Evolutionary conservation across 37 sponge, comb jelly and placozoan species (phyloP).

Genomic region (Beroe forskalii): DNA sequence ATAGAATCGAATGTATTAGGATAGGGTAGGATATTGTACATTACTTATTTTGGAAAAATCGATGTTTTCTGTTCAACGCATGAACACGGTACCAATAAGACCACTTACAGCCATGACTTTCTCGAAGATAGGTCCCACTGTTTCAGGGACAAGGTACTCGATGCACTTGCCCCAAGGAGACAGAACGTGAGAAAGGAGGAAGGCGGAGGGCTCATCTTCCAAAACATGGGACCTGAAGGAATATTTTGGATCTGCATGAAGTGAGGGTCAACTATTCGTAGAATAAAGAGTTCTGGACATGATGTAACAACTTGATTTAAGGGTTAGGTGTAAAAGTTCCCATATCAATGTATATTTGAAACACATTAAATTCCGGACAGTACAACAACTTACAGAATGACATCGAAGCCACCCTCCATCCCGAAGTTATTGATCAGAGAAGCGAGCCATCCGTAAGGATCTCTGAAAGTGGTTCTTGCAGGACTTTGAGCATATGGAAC

Average conservation of each 20-base stretch:
- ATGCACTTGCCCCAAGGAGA: constrained; percentile 58
- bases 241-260: no score
- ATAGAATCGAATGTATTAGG: no score
- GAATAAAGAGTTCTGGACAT: background rate
- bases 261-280: no score
- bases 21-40: no score
- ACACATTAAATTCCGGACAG: no score
- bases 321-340: no score
- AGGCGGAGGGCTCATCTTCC: background rate
- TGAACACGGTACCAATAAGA: no score
- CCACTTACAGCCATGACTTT: constrained; percentile 18
- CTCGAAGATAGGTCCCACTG: constrained; percentile 28
- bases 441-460: constrained; percentile 79
- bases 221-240: background rate
- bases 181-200: constrained; percentile 36
- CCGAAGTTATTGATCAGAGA: constrained; percentile 92
- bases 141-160: constrained; percentile 56
- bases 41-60: no score
- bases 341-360: no score
- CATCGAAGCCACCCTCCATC: constrained; percentile 75
- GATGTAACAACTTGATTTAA: background rate
- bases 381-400: constrained; percentile 63
- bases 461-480: constrained; percentile 40
- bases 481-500: constrained; percentile 45
- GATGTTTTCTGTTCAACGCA: no score